Conservation (phyloP, 2,113 vertebrate species). For the Siniperca knerii region DNA sequence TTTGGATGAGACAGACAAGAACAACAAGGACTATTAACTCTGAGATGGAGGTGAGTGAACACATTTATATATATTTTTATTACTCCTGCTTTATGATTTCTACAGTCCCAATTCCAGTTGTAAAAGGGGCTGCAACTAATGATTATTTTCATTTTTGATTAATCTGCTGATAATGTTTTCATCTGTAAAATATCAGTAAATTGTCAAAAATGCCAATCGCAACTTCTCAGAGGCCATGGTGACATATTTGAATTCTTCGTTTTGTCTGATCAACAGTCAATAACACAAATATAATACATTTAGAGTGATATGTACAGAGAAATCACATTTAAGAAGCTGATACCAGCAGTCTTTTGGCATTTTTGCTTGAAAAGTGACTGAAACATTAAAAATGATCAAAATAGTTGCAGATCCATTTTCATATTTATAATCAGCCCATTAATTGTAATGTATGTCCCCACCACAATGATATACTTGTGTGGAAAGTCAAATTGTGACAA, state of each 20-base stretch:
- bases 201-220: background rate
- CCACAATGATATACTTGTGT: background rate
- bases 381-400: background rate
- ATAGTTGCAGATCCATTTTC: background rate
- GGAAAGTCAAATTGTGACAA: background rate
- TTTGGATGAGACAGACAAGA: background rate
- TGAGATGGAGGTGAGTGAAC: too few species aligned
- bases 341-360: background rate
- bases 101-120: background rate
- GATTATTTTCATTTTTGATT: too few species aligned
- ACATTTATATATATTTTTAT: too few species aligned
- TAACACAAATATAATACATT: background rate
- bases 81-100: too few species aligned
- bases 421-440: too few species aligned
- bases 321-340: background rate
- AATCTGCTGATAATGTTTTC: background rate
- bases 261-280: background rate
- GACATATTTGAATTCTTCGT: background rate
- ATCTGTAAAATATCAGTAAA: background rate
- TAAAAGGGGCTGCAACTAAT: background rate
- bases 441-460: background rate
- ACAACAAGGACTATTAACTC: too few species aligned
- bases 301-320: background rate
- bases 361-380: background rate
- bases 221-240: too few species aligned